Evolutionary conservation across 1,140 invertebrate genomes (phyloP), one percentile per base, ranked within the genome.

Genomic region (Drusus annulatus): DNA sequence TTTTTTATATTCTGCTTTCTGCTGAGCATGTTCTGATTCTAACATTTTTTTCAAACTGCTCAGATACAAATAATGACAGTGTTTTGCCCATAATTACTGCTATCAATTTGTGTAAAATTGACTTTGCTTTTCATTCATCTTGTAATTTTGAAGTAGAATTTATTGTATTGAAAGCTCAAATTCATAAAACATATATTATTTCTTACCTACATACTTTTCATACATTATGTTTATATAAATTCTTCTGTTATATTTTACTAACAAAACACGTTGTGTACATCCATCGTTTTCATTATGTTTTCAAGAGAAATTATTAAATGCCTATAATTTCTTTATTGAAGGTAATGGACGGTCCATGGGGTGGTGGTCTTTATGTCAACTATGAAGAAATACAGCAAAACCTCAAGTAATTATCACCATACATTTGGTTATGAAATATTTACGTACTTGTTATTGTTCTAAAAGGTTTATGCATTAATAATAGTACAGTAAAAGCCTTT

Each of bases 361-460:
- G 84, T 91, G 86, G 94, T 85, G 94, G 94, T 76, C 95, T 96
- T 85, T 96, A 96, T 85, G 94, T 94, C 50, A 96, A 96, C 86
- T 96, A 95, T 85, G 93, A 96, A 86, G 95, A 96, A 88, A 93
- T 96, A 85, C 94, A 95, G 86, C 94, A 94, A 83, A 94, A 95
- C 86, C 87, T 95, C 78, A 94, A 92, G 93, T 94, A 89, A 92
- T 89, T 88, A 81, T 79, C 51, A 77, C 75, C 80, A 36, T 75
- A 19, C 21, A 68, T 68, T 63, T 68, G 63, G 56, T 68, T 68
- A 28, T 31, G 23, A 68, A 36, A 62, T 68, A 56, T 58, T 28
- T 28, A 75, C 19, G 36, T 58, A 75, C 8, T 75, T 58, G 16
- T 31, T 45, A 68, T 68, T n/a, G n/a, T n/a, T 68, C 4, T 68